A percentile compares a stretch with the other conserved stretches of the same genome.
phyloP scores from a whole-genome alignment of 2,797 vertebrate genomes.

The Coregonus sp. region DNA sequence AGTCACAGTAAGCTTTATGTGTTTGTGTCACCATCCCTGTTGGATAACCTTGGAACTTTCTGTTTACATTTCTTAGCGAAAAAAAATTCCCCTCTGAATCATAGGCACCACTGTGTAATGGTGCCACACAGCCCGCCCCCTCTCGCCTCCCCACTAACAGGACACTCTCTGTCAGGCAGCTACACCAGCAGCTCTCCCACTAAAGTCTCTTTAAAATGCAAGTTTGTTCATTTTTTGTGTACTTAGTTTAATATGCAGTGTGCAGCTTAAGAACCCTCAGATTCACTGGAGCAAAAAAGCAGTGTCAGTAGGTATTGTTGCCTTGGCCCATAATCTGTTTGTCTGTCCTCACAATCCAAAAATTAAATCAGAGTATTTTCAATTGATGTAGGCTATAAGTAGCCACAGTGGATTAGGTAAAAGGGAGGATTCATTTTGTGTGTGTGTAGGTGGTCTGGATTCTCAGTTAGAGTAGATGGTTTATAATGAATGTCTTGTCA shows the following conservation, averaged over 20 bases:
- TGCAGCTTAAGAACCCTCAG: constrained; percentile 51
- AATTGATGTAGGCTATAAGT: neutral
- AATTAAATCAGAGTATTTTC: neutral
- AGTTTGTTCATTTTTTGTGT: constrained; percentile 60
- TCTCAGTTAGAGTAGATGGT: neutral
- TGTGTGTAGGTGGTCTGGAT: neutral
- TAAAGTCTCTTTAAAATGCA: constrained; percentile 70
- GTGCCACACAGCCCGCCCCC: constrained; percentile 42
- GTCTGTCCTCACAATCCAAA: neutral
- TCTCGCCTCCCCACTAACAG: constrained; percentile 59
- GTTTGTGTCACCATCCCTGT: constrained; percentile 58
- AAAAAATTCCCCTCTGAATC: constrained; percentile 73
- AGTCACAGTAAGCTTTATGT: constrained; percentile 60
- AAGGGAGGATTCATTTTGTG: neutral
- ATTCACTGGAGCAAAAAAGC: constrained; percentile 39
- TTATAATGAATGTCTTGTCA: neutral
- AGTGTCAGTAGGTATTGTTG: constrained; percentile 29
- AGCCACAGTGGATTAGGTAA: neutral
- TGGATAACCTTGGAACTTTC: constrained; percentile 64
- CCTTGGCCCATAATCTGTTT: constrained; percentile 17
- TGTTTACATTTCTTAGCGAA: constrained; percentile 69
- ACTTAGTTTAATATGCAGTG: constrained; percentile 64
- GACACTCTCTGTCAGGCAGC: constrained; percentile 66
- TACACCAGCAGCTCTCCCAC: constrained; percentile 55
- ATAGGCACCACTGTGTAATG: constrained; percentile 70